Percentiles rank a stretch among this genome's conserved stretches.
Evolutionary conservation across 2,113 vertebrate genomes (phyloP).

Genomic region (Urocolius indicus): DNA sequence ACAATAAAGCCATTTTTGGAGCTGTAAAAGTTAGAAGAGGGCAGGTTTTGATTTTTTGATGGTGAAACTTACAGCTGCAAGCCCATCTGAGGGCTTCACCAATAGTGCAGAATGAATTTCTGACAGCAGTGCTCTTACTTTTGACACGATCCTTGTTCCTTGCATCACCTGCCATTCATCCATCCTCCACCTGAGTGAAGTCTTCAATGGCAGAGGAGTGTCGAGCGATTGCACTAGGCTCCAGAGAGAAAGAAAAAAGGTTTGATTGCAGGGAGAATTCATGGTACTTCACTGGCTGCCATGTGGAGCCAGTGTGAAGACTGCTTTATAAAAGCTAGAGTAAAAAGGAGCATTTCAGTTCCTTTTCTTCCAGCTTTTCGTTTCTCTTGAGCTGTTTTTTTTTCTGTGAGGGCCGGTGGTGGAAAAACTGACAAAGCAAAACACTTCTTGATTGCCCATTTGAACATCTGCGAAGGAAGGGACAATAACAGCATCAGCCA

Average conservation of each 20-base stretch:
- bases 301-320: not conserved
- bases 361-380: not conserved
- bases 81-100: not conserved
- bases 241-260: not conserved
- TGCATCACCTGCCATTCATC: not conserved
- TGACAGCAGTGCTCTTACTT: not conserved
- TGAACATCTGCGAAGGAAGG: not conserved
- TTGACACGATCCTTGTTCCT: not conserved
- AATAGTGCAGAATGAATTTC: not conserved
- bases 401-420: not conserved
- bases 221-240: accelerated
- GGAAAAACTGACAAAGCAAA: not conserved
- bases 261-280: not conserved
- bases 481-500: not conserved
- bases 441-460: not conserved
- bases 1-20: not conserved
- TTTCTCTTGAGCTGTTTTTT: not conserved
- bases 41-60: not conserved
- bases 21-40: not conserved
- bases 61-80: not conserved
- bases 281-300: not conserved
- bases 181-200: not conserved
- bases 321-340: not conserved
- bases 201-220: not conserved
- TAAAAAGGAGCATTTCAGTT: not conserved